Base-by-base conservation (phyloP, 2,113 vertebrate species). In the Chionodraco myersi region DNA sequence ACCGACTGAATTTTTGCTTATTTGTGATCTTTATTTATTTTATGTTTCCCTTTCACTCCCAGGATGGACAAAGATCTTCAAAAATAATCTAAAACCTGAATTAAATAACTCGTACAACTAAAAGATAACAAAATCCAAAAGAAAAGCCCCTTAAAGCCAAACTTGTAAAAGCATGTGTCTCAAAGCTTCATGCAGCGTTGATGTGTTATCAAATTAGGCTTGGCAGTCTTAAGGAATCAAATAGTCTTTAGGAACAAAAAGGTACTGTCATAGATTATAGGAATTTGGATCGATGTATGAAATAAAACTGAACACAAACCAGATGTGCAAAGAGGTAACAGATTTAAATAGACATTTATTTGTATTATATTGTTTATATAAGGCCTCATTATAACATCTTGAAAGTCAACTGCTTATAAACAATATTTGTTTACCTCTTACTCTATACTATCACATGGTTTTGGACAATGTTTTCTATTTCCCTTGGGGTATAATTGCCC, bases 161-260 rank as follows among this genome's bases (percentile, higher is more conserved):
- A 91, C 90, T 91, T 84, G 78, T 80, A 89, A 82, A 92, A 96
- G 94, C 93, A 87, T 88, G 87, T 89, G 88, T 93, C 83, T 92
- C 76, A 64, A 93, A 93, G 93, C 94, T 86, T 93, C 96, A 97
- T 97, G 96, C 96, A 96, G 93, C 86, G 83, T 88, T 77, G 80
- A 87, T 88, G 77, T 93, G 87, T 62, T 87, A 6, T 77, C 75
- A 88, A 56, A 89, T 89, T 94, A 95, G 95, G 95, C 90, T 96
- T 96, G 93, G 96, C 96, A 97, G 96, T 97, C 96, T 96, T 92
- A 88, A 65, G 75, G 53, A 91, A 85, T 53, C 23, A 75, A 61
- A 82, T 47, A 70, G n/a, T 71, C 51, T 67, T 52, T 16, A 30
- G 36, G 69, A 62, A 85, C 16, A 13, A 47, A 21, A 65, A 75